Evolutionary conservation across 2,113 vertebrate species (phyloP).

Genomic region (Taurulus bubalis): DNA sequence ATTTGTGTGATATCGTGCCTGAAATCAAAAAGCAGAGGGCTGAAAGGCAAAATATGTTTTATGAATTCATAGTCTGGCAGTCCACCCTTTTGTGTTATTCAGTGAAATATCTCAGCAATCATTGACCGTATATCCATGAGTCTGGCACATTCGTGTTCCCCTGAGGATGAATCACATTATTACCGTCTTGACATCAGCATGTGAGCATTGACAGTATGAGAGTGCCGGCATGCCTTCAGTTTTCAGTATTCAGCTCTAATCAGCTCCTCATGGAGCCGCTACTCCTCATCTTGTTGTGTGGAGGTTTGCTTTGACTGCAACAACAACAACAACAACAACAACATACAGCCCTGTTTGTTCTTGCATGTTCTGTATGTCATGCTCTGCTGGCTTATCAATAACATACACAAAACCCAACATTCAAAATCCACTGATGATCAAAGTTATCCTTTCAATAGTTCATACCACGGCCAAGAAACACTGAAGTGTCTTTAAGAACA

Average conservation of each 20-base stretch:
- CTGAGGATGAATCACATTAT: too few relatives aligned
- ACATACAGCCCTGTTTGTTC: too few relatives aligned
- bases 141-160: too few relatives aligned
- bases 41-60: background rate
- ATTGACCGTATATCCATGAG: background rate
- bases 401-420: background rate
- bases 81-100: background rate
- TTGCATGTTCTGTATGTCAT: background rate
- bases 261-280: too few relatives aligned
- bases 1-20: background rate
- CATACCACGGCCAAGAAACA: background rate
- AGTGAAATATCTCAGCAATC: background rate
- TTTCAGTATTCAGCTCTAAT: too few relatives aligned
- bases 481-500: background rate
- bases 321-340: too few relatives aligned
- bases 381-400: too few relatives aligned
- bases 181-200: too few relatives aligned
- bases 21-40: background rate
- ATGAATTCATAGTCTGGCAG: background rate
- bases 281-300: too few relatives aligned
- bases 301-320: too few relatives aligned
- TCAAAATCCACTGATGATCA: background rate
- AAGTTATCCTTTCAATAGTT: background rate
- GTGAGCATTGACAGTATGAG: too few relatives aligned
- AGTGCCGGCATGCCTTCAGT: too few relatives aligned